Evolutionary conservation across 1,140 invertebrate species (phyloP).

Genomic region (Bombus impatiens): DNA sequence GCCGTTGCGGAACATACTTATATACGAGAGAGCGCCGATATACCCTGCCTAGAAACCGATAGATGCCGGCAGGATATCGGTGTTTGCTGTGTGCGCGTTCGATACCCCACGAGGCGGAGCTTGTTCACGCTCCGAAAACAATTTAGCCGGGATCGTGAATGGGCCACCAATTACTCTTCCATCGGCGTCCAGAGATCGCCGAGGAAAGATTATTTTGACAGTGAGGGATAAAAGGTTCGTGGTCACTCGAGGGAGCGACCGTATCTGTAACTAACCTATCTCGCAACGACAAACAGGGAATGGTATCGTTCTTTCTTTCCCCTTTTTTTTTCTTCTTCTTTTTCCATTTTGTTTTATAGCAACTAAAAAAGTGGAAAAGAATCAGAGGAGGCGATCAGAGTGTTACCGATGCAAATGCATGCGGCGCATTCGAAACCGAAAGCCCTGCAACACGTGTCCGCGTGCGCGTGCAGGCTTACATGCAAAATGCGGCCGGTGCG

Average conservation of each 20-base stretch:
- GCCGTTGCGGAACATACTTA: neutral
- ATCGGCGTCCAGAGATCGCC: neutral
- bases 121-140: constrained; percentile 32
- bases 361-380: neutral
- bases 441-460: neutral
- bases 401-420: constrained; percentile 20
- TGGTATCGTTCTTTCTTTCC: neutral
- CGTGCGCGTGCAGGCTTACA: too few relatives aligned
- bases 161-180: constrained; percentile 27
- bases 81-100: neutral
- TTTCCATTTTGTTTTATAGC: too few relatives aligned
- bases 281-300: neutral
- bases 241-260: neutral
- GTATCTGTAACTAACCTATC: neutral
- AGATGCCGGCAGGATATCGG: constrained; percentile 10
- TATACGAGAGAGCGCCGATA: neutral
- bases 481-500: neutral
- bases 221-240: too few relatives aligned
- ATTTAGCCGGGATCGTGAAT: constrained; percentile 32
- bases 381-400: neutral
- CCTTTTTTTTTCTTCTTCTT: neutral
- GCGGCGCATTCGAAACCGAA: constrained; percentile 12
- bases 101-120: neutral
- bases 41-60: constrained; percentile 23
- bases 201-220: neutral